Evolutionary conservation across 2,113 vertebrate species (phyloP).

Genomic region (Tachycineta bicolor): DNA sequence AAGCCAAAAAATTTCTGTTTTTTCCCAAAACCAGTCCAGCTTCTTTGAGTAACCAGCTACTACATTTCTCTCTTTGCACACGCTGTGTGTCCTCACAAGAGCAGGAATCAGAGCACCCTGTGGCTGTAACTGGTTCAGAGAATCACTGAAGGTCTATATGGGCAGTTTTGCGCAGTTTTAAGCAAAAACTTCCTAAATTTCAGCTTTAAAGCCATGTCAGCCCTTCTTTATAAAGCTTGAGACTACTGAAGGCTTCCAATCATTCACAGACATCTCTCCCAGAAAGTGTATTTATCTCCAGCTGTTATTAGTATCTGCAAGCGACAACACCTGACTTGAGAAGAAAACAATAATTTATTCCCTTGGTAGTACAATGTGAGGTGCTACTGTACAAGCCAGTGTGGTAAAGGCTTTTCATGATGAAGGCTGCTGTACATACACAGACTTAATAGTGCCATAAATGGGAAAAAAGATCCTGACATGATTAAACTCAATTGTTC

Average conservation of each 20-base stretch:
- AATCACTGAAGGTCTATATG: accelerated
- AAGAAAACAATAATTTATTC: not conserved
- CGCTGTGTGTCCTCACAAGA: not conserved
- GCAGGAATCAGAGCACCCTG: not conserved
- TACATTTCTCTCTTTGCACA: not conserved
- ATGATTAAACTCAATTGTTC: not conserved
- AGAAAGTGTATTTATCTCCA: not conserved
- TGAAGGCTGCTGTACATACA: not conserved
- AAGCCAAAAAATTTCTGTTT: not conserved
- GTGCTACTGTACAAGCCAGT: not conserved
- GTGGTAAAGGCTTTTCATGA: not conserved
- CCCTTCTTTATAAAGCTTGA: not conserved
- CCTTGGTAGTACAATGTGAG: not conserved
- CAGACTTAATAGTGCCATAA: not conserved
- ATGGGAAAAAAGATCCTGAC: not conserved
- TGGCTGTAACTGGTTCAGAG: not conserved
- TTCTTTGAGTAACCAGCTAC: not conserved
- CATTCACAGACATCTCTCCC: not conserved
- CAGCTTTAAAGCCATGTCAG: not conserved
- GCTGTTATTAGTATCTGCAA: not conserved
- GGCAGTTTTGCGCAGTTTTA: not conserved
- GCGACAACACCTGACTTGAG: not conserved
- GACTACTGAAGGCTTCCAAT: not conserved
- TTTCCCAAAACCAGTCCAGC: not conserved
- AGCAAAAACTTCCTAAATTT: not conserved